These are phyloP conservation scores for Apodemus agrarius DNA, from an alignment of 2,797 vertebrate genomes.

Conservation along the genomic window DNA sequence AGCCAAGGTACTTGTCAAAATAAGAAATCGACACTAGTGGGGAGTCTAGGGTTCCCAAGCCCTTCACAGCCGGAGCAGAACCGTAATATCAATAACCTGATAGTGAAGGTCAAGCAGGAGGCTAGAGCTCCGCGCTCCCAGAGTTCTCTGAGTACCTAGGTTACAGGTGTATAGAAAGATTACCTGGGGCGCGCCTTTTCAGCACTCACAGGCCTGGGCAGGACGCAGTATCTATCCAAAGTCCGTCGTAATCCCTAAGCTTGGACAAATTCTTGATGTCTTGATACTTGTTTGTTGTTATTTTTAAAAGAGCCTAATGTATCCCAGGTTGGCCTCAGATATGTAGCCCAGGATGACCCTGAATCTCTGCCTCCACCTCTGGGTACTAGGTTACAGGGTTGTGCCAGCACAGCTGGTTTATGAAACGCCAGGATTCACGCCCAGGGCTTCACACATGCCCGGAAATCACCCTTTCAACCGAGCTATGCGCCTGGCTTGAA, in stretches of 20 bases:
- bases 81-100: neutral
- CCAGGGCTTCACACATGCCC: neutral
- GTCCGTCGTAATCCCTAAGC: neutral
- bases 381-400: neutral
- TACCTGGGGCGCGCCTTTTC: neutral
- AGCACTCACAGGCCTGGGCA: neutral
- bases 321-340: neutral
- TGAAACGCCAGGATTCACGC: neutral
- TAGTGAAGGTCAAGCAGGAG: neutral
- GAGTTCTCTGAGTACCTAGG: neutral
- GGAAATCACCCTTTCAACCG: neutral
- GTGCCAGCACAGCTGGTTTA: neutral
- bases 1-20: conserved; percentile 6
- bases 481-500: neutral
- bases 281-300: neutral
- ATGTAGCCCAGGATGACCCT: neutral
- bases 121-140: neutral
- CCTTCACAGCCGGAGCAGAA: neutral
- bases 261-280: neutral
- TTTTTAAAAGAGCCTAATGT: neutral
- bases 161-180: neutral
- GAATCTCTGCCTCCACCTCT: neutral
- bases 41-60: neutral
- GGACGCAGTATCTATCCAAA: neutral
- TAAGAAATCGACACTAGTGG: neutral